These are phyloP conservation scores for Sebastes nivosus DNA, from an alignment of 2,797 vertebrate genomes.

Conservation along the genomic window DNA sequence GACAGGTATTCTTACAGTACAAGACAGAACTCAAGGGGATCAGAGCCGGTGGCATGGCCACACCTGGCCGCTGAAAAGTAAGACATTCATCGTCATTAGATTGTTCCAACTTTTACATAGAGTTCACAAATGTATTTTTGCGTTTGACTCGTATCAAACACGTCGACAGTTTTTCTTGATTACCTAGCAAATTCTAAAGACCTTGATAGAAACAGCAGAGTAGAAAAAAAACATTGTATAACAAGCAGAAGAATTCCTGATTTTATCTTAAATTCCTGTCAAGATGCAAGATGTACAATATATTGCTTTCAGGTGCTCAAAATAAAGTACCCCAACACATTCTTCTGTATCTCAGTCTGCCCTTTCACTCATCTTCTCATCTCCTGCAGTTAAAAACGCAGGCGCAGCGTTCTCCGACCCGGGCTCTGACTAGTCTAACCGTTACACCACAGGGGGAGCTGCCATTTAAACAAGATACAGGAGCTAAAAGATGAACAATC, in stretches of 20 bases:
- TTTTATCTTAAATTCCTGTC: slow-evolving; percentile 80
- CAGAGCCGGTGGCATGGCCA: slow-evolving; percentile 72
- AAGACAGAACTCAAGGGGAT: slow-evolving; percentile 79
- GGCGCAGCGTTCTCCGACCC: slow-evolving; percentile 9
- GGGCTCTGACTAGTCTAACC: slow-evolving; percentile 35
- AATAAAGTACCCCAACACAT: slow-evolving; percentile 68
- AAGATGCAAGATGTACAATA: slow-evolving; percentile 78
- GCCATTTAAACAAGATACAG: slow-evolving; percentile 58
- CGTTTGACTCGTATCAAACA: slow-evolving; percentile 81
- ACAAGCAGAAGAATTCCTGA: slow-evolving; percentile 88
- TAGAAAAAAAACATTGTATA: slow-evolving; percentile 83
- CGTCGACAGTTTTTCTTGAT: slow-evolving; percentile 68
- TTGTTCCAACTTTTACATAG: slow-evolving; percentile 81
- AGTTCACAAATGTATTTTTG: slow-evolving; percentile 78
- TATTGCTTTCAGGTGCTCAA: slow-evolving; percentile 84
- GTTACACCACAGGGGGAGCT: slow-evolving; percentile 64
- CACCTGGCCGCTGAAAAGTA: slow-evolving; percentile 76
- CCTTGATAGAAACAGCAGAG: slow-evolving; percentile 85
- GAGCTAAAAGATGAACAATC: slow-evolving; percentile 62
- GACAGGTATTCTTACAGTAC: slow-evolving; percentile 85
- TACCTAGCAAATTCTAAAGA: slow-evolving; percentile 82
- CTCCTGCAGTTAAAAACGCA: slow-evolving; percentile 34
- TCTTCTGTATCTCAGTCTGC: slow-evolving; percentile 61
- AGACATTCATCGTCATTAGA: slow-evolving; percentile 88
- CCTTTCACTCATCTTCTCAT: not conserved